Conservation (phyloP, 2,113 vertebrate species). For the Microtus richardsoni region DNA sequence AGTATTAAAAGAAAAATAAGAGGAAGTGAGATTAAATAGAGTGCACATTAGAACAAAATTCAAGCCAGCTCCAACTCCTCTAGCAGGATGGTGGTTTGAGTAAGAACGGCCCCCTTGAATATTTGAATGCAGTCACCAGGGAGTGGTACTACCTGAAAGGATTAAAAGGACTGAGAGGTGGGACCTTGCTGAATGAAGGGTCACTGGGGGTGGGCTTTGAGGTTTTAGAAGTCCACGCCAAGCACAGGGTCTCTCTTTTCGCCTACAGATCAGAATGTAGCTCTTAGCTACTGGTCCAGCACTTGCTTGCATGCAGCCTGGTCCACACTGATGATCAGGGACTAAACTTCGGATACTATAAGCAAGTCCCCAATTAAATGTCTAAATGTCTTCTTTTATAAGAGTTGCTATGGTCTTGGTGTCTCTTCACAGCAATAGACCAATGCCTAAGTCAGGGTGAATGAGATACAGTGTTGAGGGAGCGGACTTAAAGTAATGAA, state of each 20-base stretch:
- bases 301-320: background rate
- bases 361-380: background rate
- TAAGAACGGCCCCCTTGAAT: background rate
- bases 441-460: background rate
- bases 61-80: background rate
- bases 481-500: constrained; percentile 38
- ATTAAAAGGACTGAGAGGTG: background rate
- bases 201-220: background rate
- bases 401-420: background rate
- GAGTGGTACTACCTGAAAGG: background rate
- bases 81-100: background rate
- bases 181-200: background rate
- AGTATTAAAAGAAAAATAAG: background rate
- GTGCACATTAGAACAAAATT: background rate
- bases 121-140: background rate
- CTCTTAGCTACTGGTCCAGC: background rate
- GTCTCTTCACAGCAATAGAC: background rate
- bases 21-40: background rate
- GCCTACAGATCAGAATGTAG: background rate
- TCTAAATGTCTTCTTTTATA: background rate
- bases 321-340: background rate
- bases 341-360: background rate
- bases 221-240: background rate
- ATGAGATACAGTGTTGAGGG: background rate
- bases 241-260: background rate